Evolutionary conservation across 2,113 vertebrate genomes (phyloP).

Genomic region (Menidia beryllina): DNA sequence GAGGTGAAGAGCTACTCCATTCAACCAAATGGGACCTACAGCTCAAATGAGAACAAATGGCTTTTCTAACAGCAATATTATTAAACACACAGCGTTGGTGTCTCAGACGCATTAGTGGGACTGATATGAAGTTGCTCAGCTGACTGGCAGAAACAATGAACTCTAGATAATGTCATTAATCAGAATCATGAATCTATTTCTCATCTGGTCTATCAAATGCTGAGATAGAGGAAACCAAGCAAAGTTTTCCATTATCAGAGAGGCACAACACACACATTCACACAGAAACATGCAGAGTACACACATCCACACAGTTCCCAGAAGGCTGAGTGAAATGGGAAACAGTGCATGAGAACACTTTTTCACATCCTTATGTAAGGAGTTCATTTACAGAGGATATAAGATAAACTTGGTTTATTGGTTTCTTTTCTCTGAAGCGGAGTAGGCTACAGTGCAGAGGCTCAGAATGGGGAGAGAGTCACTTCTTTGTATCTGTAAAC

Average conservation of each 20-base stretch:
- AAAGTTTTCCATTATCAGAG: slow-evolving; percentile 68
- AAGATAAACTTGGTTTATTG: slow-evolving; percentile 55
- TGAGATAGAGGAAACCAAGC: slow-evolving; percentile 66
- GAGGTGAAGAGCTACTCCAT: slow-evolving; percentile 68
- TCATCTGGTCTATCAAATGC: slow-evolving; percentile 79
- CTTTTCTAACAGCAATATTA: slow-evolving; percentile 81
- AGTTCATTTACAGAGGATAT: slow-evolving; percentile 46
- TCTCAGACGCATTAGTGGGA: slow-evolving; percentile 77
- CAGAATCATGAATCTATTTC: slow-evolving; percentile 80
- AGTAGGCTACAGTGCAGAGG: slow-evolving; percentile 1
- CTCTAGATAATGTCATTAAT: slow-evolving; percentile 80
- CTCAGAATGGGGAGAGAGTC: slow-evolving; percentile 1
- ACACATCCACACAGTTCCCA: slow-evolving; percentile 22
- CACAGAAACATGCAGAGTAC: slow-evolving; percentile 18
- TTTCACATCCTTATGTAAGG: slow-evolving; percentile 51
- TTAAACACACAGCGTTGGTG: slow-evolving; percentile 77
- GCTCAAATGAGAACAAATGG: slow-evolving; percentile 82
- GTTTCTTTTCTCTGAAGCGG: slow-evolving; percentile 48
- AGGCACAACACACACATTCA: slow-evolving; percentile 27
- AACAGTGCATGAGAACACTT: slow-evolving; percentile 43
- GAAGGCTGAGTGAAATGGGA: slow-evolving; percentile 31
- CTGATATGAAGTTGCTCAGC: slow-evolving; percentile 81
- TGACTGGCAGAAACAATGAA: slow-evolving; percentile 80
- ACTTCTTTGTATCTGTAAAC: slow-evolving; percentile 12
- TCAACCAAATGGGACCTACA: slow-evolving; percentile 74